Conservation (phyloP, 1,140 invertebrate genomes). For the Tetranychus cinnabarinus region DNA sequence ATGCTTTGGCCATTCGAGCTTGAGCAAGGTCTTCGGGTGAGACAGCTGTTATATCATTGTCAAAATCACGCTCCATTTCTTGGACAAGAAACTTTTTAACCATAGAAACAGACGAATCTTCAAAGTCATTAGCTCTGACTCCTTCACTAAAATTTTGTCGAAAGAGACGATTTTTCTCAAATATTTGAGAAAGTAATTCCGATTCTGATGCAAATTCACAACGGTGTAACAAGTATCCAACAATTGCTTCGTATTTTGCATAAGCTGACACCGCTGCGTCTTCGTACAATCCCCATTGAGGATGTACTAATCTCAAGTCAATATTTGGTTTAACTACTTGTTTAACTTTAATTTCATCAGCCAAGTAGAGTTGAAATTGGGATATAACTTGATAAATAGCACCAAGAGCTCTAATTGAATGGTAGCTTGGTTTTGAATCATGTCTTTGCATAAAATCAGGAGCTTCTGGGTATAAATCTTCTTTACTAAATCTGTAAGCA, state of each 20-base stretch:
- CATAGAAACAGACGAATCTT: no score
- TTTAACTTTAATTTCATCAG: not conserved
- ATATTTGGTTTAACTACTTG: not conserved
- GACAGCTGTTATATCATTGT: no score
- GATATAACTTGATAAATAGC: slow-evolving; percentile 14
- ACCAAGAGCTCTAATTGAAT: slow-evolving; percentile 17
- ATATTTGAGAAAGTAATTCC: no score
- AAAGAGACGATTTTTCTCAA: no score
- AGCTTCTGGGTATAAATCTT: slow-evolving; percentile 10
- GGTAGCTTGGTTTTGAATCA: slow-evolving; percentile 13
- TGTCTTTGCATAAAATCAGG: slow-evolving; percentile 18
- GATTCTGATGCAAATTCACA: no score
- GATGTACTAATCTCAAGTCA: slow-evolving; percentile 4
- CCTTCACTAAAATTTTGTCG: no score
- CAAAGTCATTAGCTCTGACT: no score
- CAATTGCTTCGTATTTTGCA: slow-evolving; percentile 4
- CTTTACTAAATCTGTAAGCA: not conserved
- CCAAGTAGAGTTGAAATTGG: slow-evolving; percentile 4
- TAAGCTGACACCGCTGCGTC: slow-evolving; percentile 3
- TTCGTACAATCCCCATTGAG: slow-evolving; percentile 10
- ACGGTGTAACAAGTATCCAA: no score
- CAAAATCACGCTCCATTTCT: no score
- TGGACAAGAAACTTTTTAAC: no score
- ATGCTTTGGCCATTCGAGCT: no score
- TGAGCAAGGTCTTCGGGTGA: no score